Evolutionary conservation across 2,797 vertebrate genomes (phyloP).

Genomic region (Graptemys geographica): DNA sequence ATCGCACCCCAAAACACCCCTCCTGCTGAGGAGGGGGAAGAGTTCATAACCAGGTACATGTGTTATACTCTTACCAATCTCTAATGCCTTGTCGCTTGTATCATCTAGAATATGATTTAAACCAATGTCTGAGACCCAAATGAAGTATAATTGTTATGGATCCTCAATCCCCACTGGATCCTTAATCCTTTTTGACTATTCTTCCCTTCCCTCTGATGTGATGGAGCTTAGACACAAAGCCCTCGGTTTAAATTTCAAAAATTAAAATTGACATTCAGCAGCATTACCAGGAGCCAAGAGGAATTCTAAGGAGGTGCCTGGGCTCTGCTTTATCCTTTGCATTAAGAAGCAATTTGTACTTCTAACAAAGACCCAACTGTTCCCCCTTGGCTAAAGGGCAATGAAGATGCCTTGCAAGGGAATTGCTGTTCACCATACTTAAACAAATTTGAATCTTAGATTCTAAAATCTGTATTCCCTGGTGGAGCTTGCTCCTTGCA

Average conservation of each 20-base stretch:
- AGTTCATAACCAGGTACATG: conserved; percentile 55
- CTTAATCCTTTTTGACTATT: conserved; percentile 85
- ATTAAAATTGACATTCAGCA: conserved; percentile 87
- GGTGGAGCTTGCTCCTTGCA: conserved; percentile 68
- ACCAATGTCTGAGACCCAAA: conserved; percentile 79
- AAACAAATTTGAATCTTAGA: conserved; percentile 84
- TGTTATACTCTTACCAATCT: conserved; percentile 71
- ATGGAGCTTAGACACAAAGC: conserved; percentile 85
- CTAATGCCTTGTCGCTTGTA: conserved; percentile 77
- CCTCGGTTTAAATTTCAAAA: conserved; percentile 86
- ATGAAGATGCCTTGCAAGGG: conserved; percentile 79
- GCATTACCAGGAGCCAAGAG: conserved; percentile 77
- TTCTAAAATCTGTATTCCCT: conserved; percentile 84
- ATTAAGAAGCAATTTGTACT: conserved; percentile 88
- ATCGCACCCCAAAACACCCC: background rate
- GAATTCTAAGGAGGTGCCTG: conserved; percentile 84
- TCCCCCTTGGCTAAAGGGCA: conserved; percentile 84
- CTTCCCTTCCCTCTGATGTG: conserved; percentile 78
- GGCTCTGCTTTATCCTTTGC: conserved; percentile 81
- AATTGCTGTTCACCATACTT: conserved; percentile 83
- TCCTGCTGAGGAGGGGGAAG: background rate
- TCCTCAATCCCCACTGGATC: conserved; percentile 74
- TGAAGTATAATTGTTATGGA: conserved; percentile 83
- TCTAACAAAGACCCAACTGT: conserved; percentile 80
- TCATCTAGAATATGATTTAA: conserved; percentile 81